Percentiles rank a stretch among this genome's conserved stretches.
phyloP scores from a whole-genome alignment of 1,140 invertebrate genomes.

The Hylaeus anthracinus region DNA sequence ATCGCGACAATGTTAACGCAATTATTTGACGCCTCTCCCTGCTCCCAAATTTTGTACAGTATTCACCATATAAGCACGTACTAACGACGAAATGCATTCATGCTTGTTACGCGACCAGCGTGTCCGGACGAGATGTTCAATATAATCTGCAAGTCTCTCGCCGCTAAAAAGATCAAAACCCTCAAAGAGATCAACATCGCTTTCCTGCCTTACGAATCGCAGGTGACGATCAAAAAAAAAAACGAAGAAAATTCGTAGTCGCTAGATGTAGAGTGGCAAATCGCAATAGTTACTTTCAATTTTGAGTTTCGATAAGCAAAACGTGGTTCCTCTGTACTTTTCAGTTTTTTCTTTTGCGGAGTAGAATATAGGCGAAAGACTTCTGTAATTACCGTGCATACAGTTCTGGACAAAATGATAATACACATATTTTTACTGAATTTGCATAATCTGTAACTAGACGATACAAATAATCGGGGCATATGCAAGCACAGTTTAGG shows the following conservation, averaged over 20 bases:
- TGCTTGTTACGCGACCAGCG: slow-evolving; percentile 83
- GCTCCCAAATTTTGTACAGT: slow-evolving; percentile 30
- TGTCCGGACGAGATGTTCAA: slow-evolving; percentile 96
- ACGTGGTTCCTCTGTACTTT: slow-evolving; percentile 43
- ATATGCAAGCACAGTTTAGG: too few species aligned
- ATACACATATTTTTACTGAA: too few species aligned
- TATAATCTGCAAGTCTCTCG: slow-evolving; percentile 97
- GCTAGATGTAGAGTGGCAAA: slow-evolving; percentile 34
- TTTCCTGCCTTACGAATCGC: slow-evolving; percentile 99
- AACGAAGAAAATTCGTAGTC: slow-evolving; percentile 34
- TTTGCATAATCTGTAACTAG: too few species aligned
- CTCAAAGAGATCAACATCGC: slow-evolving; percentile 99
- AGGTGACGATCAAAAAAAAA: slow-evolving; percentile 84
- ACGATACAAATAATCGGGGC: too few species aligned
- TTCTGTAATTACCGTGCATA: slow-evolving; percentile 31
- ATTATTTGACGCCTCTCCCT: slow-evolving; percentile 18
- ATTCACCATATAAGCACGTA: slow-evolving; percentile 68
- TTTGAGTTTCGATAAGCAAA: slow-evolving; percentile 33
- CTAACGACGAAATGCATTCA: slow-evolving; percentile 76
- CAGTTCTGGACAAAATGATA: neutral
- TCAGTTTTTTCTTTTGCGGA: slow-evolving; percentile 28
- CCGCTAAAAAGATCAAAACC: slow-evolving; percentile 98
- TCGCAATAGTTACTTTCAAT: slow-evolving; percentile 16
- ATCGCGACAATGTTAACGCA: slow-evolving; percentile 16
- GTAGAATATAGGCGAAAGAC: slow-evolving; percentile 54